Percentiles rank a stretch among this genome's conserved stretches.
phyloP scores from a whole-genome alignment of 2,113 vertebrate species.

The Antennarius striatus region DNA sequence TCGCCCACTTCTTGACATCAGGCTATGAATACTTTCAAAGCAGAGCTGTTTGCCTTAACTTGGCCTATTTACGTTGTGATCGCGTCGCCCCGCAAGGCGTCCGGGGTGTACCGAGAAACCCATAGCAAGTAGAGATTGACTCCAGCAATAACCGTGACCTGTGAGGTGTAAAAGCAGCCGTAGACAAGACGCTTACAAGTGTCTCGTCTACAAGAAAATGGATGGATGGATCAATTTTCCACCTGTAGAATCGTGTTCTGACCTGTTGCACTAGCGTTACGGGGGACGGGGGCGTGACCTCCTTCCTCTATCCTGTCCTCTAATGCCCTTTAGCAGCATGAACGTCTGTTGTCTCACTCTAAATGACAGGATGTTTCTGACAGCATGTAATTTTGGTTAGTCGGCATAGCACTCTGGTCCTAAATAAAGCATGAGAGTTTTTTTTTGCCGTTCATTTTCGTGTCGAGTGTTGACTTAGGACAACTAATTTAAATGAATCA shows the following conservation, averaged over 20 bases:
- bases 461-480: background rate
- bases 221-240: slow-evolving; percentile 7
- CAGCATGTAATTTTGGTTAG: slow-evolving; percentile 46
- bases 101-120: too few relatives aligned
- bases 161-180: too few relatives aligned
- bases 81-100: too few relatives aligned
- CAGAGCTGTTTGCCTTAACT: too few relatives aligned
- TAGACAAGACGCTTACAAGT: too few relatives aligned
- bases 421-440: slow-evolving; percentile 22
- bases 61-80: too few relatives aligned
- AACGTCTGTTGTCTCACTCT: slow-evolving; percentile 11
- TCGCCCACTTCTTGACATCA: too few relatives aligned
- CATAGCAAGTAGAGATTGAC: too few relatives aligned
- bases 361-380: slow-evolving; percentile 1
- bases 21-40: too few relatives aligned
- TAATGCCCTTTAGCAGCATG: slow-evolving; percentile 6
- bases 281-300: background rate
- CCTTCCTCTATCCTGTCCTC: slow-evolving; percentile 7
- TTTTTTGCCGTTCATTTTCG: slow-evolving; percentile 6
- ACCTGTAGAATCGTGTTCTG: slow-evolving; percentile 29
- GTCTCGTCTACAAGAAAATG: too few relatives aligned
- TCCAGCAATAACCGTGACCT: too few relatives aligned
- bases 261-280: slow-evolving; percentile 5
- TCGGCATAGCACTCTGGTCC: slow-evolving; percentile 9
- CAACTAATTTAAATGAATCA: too few relatives aligned